phyloP scores from a whole-genome alignment of 53 echinoderm and acorn worm genomes.

The Holothuria scabra region DNA sequence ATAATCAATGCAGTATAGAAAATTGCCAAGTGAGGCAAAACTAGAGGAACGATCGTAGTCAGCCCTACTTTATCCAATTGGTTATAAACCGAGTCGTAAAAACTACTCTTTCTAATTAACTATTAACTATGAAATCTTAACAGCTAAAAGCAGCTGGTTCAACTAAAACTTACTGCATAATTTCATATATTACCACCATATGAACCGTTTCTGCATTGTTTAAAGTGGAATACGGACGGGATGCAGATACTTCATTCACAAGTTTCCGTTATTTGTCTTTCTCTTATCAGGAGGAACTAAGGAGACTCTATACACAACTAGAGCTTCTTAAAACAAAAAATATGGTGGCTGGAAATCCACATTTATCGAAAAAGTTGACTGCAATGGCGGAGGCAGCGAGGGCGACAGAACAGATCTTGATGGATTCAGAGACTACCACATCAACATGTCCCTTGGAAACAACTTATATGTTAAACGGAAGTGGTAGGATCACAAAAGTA shows the following conservation, averaged over 20 bases:
- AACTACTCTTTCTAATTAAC: too few species aligned
- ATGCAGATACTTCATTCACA: not conserved
- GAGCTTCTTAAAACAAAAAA: constrained; percentile 90
- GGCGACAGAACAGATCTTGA: constrained; percentile 82
- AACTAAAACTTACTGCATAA: too few species aligned
- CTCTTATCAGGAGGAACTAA: constrained; percentile 78
- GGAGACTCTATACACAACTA: constrained; percentile 91
- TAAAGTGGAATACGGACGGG: too few species aligned
- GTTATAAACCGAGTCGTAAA: too few species aligned
- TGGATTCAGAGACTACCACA: constrained; percentile 61
- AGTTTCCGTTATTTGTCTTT: not conserved
- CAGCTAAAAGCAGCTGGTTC: too few species aligned
- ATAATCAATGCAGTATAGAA: too few species aligned
- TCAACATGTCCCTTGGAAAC: constrained; percentile 36
- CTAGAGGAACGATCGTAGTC: too few species aligned
- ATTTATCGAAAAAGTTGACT: constrained; percentile 87
- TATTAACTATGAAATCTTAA: too few species aligned
- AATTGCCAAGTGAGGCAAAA: too few species aligned
- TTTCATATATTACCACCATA: too few species aligned
- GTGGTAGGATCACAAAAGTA: constrained; percentile 42
- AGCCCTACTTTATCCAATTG: too few species aligned
- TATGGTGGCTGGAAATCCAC: constrained; percentile 95
- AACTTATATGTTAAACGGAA: constrained; percentile 43
- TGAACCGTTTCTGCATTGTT: too few species aligned
- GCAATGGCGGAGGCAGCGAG: constrained; percentile 95